A percentile compares a stretch with the other conserved stretches of the same genome.
phyloP scores from a whole-genome alignment of 2,113 vertebrate species.

The Sciurus niger region DNA sequence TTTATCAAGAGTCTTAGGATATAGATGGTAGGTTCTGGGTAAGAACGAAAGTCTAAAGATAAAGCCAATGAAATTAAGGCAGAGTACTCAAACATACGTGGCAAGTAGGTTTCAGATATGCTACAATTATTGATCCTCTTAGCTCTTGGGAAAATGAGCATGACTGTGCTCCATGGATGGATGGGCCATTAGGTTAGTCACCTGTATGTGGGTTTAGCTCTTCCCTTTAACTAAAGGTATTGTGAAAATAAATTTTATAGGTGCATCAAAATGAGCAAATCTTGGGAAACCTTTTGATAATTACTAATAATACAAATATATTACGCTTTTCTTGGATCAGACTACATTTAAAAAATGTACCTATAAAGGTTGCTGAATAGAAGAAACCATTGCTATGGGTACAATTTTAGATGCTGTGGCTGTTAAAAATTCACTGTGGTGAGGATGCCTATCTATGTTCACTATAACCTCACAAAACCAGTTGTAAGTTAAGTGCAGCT shows the following conservation, averaged over 20 bases:
- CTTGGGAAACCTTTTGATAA: neutral
- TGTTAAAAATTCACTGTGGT: neutral
- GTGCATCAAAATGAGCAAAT: neutral
- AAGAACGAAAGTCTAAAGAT: conserved; percentile 36
- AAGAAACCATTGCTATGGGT: neutral
- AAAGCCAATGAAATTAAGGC: conserved; percentile 5
- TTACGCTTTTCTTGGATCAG: neutral
- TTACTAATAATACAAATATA: neutral
- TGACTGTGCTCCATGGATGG: neutral
- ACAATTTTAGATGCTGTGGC: neutral
- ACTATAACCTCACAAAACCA: neutral
- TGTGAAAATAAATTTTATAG: neutral
- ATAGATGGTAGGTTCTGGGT: neutral
- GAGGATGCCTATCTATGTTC: neutral
- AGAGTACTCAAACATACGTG: neutral
- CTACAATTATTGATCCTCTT: fast-evolving
- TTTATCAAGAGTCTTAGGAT: neutral
- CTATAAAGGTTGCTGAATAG: neutral
- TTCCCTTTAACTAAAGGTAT: neutral
- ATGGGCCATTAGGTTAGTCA: neutral
- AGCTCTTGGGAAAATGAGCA: neutral
- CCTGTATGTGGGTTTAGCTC: neutral
- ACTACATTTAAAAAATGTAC: neutral
- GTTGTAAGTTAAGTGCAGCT: neutral
- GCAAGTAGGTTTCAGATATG: neutral